Percentiles rank a stretch among this genome's conserved stretches.
Conservation (phyloP, 2,113 vertebrate species). For the Microtus richardsoni region DNA sequence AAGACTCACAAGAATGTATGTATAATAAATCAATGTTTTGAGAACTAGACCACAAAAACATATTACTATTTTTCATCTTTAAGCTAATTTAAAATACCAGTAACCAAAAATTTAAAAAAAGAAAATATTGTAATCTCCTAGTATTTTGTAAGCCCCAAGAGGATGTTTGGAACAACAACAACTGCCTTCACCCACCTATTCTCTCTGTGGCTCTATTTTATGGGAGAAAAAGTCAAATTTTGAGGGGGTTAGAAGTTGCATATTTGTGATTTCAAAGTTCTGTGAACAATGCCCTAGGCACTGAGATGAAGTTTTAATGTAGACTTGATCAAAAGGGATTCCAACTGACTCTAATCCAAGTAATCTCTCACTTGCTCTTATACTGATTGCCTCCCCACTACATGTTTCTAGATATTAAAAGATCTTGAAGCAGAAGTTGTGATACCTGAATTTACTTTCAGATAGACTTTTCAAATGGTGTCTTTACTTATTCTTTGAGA, state of each 20-base stretch:
- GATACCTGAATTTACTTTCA: neutral
- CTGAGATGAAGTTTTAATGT: neutral
- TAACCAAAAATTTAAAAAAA: neutral
- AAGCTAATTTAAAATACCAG: neutral
- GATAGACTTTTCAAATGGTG: neutral
- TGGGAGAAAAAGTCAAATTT: neutral
- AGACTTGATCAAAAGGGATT: neutral
- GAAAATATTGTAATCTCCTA: neutral
- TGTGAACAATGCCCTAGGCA: neutral
- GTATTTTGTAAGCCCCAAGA: neutral
- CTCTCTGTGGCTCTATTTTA: neutral
- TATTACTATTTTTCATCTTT: neutral
- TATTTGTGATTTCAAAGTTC: neutral
- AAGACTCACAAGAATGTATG: neutral
- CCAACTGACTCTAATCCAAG: neutral
- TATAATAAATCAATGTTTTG: neutral
- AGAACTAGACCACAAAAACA: neutral
- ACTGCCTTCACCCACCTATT: neutral
- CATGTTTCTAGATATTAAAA: neutral
- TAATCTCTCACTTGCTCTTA: neutral
- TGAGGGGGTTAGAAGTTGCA: neutral
- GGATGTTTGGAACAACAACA: neutral
- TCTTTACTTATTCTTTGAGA: neutral
- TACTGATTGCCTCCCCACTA: neutral
- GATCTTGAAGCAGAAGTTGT: neutral